These are phyloP conservation scores for Xiphophorus maculatus DNA, from an alignment of 2,113 vertebrate genomes.

Conservation along the genomic window DNA sequence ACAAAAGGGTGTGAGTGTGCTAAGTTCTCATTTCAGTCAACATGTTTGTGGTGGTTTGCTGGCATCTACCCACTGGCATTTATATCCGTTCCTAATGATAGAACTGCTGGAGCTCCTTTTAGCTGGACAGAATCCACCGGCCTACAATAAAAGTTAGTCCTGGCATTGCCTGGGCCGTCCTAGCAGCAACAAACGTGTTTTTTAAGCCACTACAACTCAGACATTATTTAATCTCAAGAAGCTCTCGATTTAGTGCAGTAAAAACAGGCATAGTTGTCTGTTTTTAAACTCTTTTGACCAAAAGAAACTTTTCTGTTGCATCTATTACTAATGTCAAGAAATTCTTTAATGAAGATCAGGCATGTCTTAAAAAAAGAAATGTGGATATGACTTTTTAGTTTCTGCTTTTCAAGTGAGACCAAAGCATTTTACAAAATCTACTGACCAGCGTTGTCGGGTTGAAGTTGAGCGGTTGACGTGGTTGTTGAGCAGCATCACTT, in stretches of 20 bases:
- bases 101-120: neutral
- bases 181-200: neutral
- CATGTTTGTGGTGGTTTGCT: neutral
- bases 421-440: no score
- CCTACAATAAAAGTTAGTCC: neutral
- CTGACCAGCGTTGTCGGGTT: no score
- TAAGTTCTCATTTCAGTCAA: neutral
- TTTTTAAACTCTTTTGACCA: neutral
- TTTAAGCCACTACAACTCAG: neutral
- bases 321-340: neutral
- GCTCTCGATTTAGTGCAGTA: neutral
- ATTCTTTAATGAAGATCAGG: neutral
- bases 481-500: no score
- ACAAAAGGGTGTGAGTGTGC: no score
- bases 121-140: neutral
- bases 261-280: neutral
- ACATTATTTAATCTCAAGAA: neutral
- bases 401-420: no score
- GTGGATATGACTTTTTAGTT: no score
- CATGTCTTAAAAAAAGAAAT: no score
- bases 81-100: neutral
- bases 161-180: neutral
- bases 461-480: no score
- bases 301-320: neutral
- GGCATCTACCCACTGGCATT: neutral